Conservation (phyloP, 2,797 vertebrate genomes). For the Sebastes steindachneri region DNA sequence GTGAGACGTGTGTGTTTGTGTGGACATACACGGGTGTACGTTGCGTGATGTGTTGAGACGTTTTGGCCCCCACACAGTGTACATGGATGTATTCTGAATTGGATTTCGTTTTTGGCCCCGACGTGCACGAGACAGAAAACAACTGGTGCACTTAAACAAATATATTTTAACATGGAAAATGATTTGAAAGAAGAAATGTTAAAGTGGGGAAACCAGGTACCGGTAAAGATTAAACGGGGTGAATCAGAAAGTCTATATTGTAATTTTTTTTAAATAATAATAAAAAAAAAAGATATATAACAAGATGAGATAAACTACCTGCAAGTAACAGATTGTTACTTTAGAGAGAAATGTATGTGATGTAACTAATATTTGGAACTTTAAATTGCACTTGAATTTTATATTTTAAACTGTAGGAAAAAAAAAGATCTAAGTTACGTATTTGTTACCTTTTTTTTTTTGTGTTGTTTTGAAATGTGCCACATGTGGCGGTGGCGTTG, state of each 20-base stretch:
- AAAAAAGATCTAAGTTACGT: constrained; percentile 70
- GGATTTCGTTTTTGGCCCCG: constrained; percentile 35
- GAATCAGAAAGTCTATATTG: constrained; percentile 56
- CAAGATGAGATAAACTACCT: constrained; percentile 86
- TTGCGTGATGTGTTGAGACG: constrained; percentile 19
- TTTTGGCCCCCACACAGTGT: constrained; percentile 45
- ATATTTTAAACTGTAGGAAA: constrained; percentile 82
- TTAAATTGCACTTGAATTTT: constrained; percentile 91
- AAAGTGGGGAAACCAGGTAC: constrained; percentile 32
- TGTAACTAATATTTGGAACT: constrained; percentile 89
- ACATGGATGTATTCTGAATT: constrained; percentile 40
- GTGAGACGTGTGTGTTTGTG: constrained; percentile 24
- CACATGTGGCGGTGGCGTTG: constrained; percentile 47
- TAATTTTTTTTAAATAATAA: constrained; percentile 47
- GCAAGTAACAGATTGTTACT: constrained; percentile 84
- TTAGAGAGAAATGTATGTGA: constrained; percentile 84
- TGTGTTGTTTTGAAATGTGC: constrained; percentile 81
- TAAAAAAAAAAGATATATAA: constrained; percentile 51
- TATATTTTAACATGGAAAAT: constrained; percentile 33
- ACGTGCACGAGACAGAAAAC: constrained; percentile 65
- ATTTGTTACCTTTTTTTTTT: constrained; percentile 67
- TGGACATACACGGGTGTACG: constrained; percentile 15
- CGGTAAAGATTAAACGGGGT: constrained; percentile 37
- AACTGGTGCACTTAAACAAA: constrained; percentile 71
- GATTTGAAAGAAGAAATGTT: constrained; percentile 37